Conservation (phyloP, 2,888 invertebrate species). For the Tyria jacobaeae region DNA sequence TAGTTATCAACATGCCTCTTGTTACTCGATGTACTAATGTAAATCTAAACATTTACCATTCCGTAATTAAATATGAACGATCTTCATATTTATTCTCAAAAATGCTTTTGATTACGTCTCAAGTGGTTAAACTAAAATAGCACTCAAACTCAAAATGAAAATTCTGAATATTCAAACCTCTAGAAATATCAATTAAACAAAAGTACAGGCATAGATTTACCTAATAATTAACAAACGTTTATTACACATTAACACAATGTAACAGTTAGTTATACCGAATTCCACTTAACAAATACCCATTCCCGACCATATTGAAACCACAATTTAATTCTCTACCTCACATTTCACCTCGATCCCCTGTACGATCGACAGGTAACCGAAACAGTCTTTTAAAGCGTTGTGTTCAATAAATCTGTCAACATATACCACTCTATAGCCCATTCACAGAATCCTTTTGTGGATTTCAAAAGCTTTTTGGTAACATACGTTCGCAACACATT, state of each 20-base stretch:
- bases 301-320: conserved; percentile 20
- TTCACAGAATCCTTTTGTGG: conserved; percentile 43
- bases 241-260: not conserved
- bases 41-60: not conserved
- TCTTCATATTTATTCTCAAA: no score
- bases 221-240: not conserved
- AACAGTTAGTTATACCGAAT: conserved; percentile 3
- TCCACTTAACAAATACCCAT: conserved; percentile 1
- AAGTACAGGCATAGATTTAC: not conserved
- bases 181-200: not conserved
- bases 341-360: conserved; percentile 26
- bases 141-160: no score
- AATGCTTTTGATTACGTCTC: no score
- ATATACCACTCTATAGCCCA: conserved; percentile 45
- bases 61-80: not conserved
- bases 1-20: not conserved
- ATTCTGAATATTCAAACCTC: no score
- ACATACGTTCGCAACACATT: conserved; percentile 6
- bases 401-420: conserved; percentile 48
- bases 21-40: not conserved
- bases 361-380: conserved; percentile 37
- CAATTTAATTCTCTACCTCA: conserved; percentile 42
- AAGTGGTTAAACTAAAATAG: no score
- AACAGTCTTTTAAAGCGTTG: conserved; percentile 41
- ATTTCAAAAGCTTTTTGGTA: conserved; percentile 41